phyloP scores from a whole-genome alignment of 2,113 vertebrate species.

The Neomonachus schauinslandi region DNA sequence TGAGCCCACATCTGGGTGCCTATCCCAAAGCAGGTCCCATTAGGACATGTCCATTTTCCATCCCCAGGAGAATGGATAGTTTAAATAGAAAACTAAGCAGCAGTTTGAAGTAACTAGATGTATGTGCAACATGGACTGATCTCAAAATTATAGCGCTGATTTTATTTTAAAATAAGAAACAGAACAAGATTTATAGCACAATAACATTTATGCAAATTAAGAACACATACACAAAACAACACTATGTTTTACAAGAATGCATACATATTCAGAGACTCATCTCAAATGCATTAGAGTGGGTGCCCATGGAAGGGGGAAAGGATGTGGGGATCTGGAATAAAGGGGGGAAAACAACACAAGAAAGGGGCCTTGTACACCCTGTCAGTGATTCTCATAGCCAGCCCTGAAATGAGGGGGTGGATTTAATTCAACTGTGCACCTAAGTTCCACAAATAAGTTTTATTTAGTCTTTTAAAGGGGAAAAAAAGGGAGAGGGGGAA shows the following conservation, averaged over 20 bases:
- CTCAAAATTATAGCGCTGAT: conserved; percentile 25
- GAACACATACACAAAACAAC: conserved; percentile 54
- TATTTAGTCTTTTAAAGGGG: background rate
- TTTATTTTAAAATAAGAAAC: conserved; percentile 64
- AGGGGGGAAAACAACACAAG: background rate
- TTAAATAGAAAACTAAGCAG: conserved; percentile 12
- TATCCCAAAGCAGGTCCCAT: background rate
- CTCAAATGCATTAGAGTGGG: conserved; percentile 43
- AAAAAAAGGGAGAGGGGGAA: background rate
- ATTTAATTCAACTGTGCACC: background rate
- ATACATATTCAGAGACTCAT: conserved; percentile 64
- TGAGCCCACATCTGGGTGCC: background rate
- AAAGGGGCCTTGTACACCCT: background rate
- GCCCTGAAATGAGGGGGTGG: background rate
- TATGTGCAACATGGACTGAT: background rate
- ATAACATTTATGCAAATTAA: conserved; percentile 77
- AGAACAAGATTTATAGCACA: conserved; percentile 76
- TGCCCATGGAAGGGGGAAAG: background rate
- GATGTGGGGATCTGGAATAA: background rate
- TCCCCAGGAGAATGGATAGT: background rate
- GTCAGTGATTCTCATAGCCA: background rate
- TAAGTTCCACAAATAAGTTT: background rate
- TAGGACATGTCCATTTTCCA: background rate
- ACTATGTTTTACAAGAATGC: conserved; percentile 59
- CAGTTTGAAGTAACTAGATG: conserved; percentile 35